Percentiles rank a stretch among this genome's conserved stretches.
phyloP scores from a whole-genome alignment of 2,888 invertebrate species.

The Trissoscelio sp. region DNA sequence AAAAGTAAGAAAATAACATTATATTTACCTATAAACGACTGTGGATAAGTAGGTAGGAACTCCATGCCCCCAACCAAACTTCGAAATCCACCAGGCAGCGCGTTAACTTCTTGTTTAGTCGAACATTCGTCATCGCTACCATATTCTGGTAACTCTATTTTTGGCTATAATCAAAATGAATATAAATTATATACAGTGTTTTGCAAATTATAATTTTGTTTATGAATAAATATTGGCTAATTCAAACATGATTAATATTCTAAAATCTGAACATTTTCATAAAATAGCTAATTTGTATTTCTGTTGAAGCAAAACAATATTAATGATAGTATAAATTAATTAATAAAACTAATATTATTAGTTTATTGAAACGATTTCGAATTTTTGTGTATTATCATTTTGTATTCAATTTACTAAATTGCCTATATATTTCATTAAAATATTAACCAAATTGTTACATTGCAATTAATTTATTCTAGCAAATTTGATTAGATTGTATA shows the following conservation, averaged over 20 bases:
- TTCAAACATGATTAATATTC: too few species aligned
- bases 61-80: conserved; percentile 83
- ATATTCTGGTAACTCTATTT: conserved; percentile 90
- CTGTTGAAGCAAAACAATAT: too few species aligned
- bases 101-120: conserved; percentile 81
- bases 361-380: too few species aligned
- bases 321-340: too few species aligned
- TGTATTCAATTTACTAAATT: too few species aligned
- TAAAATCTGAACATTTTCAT: too few species aligned
- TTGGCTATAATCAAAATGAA: conserved; percentile 85
- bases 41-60: conserved; percentile 81
- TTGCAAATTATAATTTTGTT: neutral
- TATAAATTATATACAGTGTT: conserved; percentile 11
- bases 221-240: neutral
- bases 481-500: conserved; percentile 1
- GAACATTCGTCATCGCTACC: conserved; percentile 88
- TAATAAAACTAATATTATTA: too few species aligned
- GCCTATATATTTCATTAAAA: too few species aligned
- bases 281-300: too few species aligned
- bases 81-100: conserved; percentile 81
- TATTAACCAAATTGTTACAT: neutral
- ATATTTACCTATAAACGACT: conserved; percentile 80
- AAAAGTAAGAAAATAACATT: neutral
- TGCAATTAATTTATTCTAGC: conserved; percentile 1
- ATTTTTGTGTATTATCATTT: too few species aligned